phyloP scores from a whole-genome alignment of 2,113 vertebrate genomes.

The Cyprinodon tularosa region DNA sequence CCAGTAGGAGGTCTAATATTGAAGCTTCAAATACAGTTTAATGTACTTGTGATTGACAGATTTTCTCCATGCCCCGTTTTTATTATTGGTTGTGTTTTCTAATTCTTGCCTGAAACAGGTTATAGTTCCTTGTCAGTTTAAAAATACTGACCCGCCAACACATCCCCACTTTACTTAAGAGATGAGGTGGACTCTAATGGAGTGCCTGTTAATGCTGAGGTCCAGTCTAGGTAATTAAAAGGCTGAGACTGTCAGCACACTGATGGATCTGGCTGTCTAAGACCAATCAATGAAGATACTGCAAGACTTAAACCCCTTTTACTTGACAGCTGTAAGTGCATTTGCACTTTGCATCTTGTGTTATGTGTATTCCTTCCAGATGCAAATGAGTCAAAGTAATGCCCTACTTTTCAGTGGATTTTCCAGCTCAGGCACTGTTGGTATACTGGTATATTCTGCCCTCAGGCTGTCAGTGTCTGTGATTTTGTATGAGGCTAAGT shows the following conservation, averaged over 20 bases:
- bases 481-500: conserved; percentile 6
- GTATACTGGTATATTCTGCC: conserved; percentile 21
- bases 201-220: conserved; percentile 20
- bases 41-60: background rate
- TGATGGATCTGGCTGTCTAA: conserved; percentile 12
- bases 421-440: conserved; percentile 32
- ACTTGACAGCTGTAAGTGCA: conserved; percentile 14
- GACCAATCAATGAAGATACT: conserved; percentile 31
- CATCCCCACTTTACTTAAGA: conserved; percentile 1
- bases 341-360: conserved; percentile 26
- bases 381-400: conserved; percentile 29
- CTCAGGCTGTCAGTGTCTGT: conserved; percentile 33
- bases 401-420: conserved; percentile 56
- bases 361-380: conserved; percentile 25
- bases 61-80: background rate
- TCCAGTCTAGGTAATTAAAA: conserved; percentile 45
- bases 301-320: background rate
- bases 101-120: background rate
- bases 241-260: conserved; percentile 16
- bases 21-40: background rate
- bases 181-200: background rate
- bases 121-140: background rate
- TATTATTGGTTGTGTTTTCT: too few relatives aligned
- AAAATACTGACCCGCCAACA: background rate
- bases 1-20: conserved; percentile 6